These are phyloP conservation scores for Linyphia triangularis DNA, from an alignment of 2,888 invertebrate genomes.

Conservation along the genomic window DNA sequence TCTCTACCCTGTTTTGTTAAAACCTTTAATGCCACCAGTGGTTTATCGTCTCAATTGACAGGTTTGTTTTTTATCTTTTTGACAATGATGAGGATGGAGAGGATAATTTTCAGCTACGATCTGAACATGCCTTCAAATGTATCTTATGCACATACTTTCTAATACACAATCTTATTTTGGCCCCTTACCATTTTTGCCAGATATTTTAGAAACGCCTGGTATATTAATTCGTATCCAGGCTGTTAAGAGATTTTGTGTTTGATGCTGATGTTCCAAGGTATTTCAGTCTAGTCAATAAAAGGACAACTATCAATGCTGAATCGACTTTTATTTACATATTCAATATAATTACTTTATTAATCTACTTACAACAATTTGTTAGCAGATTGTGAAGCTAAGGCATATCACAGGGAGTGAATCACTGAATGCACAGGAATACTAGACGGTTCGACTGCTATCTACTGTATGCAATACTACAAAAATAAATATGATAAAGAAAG, in stretches of 20 bases:
- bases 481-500: conserved; percentile 37
- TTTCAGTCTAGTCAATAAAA: too few species aligned
- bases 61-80: too few species aligned
- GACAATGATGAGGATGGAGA: too few species aligned
- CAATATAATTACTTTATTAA: conserved; percentile 48
- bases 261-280: too few species aligned
- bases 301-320: neutral
- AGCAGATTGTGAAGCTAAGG: conserved; percentile 73
- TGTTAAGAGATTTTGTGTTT: too few species aligned
- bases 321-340: conserved; percentile 65
- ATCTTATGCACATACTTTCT: too few species aligned
- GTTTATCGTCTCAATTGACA: too few species aligned
- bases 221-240: neutral
- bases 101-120: too few species aligned
- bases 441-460: conserved; percentile 41
- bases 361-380: conserved; percentile 58
- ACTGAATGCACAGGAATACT: conserved; percentile 72
- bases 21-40: too few species aligned
- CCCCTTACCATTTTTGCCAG: neutral
- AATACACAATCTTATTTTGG: too few species aligned
- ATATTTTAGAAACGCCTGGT: neutral
- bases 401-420: conserved; percentile 74
- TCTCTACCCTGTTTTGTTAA: too few species aligned
- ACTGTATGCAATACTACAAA: conserved; percentile 42
- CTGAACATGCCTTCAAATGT: too few species aligned